These are phyloP conservation scores for Thera obeliscata DNA, from an alignment of 2,888 invertebrate species.

Conservation along the genomic window DNA sequence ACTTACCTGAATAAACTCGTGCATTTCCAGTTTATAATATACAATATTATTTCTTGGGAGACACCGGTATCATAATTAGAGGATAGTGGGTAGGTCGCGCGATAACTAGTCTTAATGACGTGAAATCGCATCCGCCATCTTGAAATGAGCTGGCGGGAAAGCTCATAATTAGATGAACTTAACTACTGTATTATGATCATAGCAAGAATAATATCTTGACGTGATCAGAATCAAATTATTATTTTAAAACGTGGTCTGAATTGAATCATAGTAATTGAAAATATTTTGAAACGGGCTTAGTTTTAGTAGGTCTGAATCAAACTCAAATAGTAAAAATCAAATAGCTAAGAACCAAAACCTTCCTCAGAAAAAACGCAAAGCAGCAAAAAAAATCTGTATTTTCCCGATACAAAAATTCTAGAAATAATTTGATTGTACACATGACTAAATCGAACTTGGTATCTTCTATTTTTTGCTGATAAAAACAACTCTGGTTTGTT, in stretches of 20 bases:
- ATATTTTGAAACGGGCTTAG: too few species aligned
- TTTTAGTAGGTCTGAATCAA: too few species aligned
- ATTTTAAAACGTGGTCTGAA: neutral
- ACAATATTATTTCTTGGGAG: conserved; percentile 69
- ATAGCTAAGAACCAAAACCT: too few species aligned
- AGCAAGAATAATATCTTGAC: neutral
- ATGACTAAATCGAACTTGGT: neutral
- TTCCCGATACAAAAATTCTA: neutral
- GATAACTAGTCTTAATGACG: conserved; percentile 80
- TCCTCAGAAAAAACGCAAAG: too few species aligned
- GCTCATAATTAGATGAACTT: conserved; percentile 62
- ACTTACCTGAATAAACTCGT: conserved; percentile 31
- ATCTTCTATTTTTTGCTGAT: conserved; percentile 16
- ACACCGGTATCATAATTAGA: conserved; percentile 75
- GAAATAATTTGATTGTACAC: neutral
- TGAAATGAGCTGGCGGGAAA: conserved; percentile 70
- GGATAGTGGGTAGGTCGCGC: conserved; percentile 71
- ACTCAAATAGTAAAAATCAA: too few species aligned
- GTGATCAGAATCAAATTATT: neutral
- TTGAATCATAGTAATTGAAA: neutral
- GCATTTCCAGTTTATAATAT: conserved; percentile 73
- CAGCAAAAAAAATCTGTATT: neutral
- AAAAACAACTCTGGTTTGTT: conserved; percentile 3
- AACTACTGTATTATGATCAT: conserved; percentile 43
- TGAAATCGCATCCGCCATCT: conserved; percentile 75